A percentile compares a stretch with the other conserved stretches of the same genome.
phyloP scores from a whole-genome alignment of 2,113 vertebrate species.

The Corythornis vintsioides region DNA sequence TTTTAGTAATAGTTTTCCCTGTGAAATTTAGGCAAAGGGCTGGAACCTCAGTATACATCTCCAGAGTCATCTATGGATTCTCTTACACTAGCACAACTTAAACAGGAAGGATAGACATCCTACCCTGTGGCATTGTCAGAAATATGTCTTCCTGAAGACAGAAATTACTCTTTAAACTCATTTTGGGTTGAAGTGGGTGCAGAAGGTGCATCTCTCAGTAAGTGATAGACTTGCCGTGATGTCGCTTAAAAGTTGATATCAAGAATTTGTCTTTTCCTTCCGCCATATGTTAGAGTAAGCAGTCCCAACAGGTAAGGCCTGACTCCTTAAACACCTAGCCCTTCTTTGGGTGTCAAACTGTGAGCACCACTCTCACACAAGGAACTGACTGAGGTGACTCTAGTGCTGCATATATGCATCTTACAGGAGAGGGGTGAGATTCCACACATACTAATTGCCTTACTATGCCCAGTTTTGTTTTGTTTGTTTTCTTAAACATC shows the following conservation, averaged over 20 bases:
- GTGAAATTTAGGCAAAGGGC: background rate
- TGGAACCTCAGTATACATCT: background rate
- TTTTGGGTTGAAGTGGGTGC: background rate
- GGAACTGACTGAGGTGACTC: background rate
- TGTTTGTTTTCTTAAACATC: background rate
- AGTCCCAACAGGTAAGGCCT: background rate
- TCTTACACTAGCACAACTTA: background rate
- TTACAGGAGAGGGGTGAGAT: background rate
- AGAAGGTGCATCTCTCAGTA: background rate
- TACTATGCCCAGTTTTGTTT: background rate
- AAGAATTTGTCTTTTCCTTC: background rate
- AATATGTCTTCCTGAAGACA: background rate
- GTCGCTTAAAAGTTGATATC: background rate
- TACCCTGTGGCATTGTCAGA: background rate
- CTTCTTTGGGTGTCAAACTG: background rate
- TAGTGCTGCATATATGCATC: background rate
- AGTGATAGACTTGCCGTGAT: background rate
- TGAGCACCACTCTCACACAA: background rate
- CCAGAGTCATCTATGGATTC: background rate
- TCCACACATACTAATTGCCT: background rate
- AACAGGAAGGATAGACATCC: background rate
- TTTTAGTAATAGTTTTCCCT: background rate
- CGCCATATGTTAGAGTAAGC: background rate
- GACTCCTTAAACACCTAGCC: background rate
- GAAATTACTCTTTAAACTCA: background rate